These are phyloP conservation scores for Premnoplex brunnescens DNA, from an alignment of 2,797 vertebrate species.

Conservation along the genomic window DNA sequence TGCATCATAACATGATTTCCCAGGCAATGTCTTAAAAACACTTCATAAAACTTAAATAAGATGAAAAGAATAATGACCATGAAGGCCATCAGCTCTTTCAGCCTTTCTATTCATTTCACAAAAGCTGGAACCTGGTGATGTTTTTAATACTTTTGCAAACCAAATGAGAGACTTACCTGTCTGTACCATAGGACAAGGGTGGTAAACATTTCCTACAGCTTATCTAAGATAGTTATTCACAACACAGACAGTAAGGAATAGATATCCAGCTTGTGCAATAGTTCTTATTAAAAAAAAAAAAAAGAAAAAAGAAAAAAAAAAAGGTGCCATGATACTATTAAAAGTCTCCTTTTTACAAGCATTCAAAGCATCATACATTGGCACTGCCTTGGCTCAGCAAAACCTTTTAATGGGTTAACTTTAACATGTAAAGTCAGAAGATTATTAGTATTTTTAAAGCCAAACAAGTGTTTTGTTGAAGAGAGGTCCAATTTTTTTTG, in stretches of 20 bases:
- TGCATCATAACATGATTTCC: neutral
- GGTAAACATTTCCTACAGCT: neutral
- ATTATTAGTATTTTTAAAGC: neutral
- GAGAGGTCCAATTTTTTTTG: neutral
- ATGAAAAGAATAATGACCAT: neutral
- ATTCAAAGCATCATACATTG: neutral
- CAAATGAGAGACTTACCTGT: neutral
- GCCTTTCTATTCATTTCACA: neutral
- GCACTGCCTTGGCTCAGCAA: neutral
- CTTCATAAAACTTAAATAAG: neutral
- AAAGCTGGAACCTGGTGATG: neutral
- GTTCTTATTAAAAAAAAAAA: too few species aligned
- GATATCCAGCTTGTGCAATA: neutral
- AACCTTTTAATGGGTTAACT: neutral
- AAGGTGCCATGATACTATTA: neutral
- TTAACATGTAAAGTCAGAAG: neutral
- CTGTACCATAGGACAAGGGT: rapidly evolving
- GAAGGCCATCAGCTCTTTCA: neutral
- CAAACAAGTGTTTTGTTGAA: neutral
- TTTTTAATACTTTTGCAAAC: neutral
- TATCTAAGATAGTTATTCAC: neutral
- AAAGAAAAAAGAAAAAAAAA: neutral
- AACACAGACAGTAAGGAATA: neutral
- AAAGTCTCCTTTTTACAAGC: neutral
- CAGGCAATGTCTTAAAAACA: neutral